A percentile compares a stretch with the other conserved stretches of the same genome.
These are phyloP conservation scores for Mythimna lalbum DNA, from an alignment of 2,888 invertebrate genomes.

Conservation along the genomic window DNA sequence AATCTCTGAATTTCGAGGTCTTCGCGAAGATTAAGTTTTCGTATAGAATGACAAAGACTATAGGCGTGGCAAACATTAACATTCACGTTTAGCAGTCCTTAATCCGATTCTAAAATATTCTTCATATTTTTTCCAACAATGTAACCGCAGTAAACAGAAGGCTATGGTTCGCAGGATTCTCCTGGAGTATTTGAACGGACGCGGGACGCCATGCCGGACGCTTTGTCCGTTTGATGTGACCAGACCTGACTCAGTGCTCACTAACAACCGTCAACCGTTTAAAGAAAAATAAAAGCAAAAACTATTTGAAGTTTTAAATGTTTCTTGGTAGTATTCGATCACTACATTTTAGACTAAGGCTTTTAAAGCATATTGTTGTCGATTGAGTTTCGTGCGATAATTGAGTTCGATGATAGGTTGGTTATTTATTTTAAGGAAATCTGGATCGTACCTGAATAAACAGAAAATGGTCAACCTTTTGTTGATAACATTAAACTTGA, in stretches of 20 bases:
- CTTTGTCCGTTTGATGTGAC: conserved; percentile 36
- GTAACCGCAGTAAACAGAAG: conserved; percentile 31
- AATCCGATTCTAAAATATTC: conserved; percentile 9
- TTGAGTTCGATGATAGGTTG: no score
- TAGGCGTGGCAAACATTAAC: not conserved
- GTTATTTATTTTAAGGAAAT: not conserved
- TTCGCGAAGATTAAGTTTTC: not conserved
- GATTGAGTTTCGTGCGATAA: not conserved
- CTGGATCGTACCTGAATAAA: not conserved
- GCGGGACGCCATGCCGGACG: conserved; percentile 37
- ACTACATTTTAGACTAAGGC: not conserved
- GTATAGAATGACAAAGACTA: no score
- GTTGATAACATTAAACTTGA: conserved; percentile 7
- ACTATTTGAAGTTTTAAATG: not conserved
- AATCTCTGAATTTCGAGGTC: not conserved
- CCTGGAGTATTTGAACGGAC: conserved; percentile 38
- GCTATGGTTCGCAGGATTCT: conserved; percentile 39
- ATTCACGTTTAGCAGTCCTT: not conserved
- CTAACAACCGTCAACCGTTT: not conserved
- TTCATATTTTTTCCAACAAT: conserved; percentile 18
- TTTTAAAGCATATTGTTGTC: not conserved
- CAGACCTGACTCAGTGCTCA: conserved; percentile 17
- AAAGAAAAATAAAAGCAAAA: conserved; percentile 10
- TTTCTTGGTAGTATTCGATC: conserved; percentile 6
- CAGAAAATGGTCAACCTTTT: conserved; percentile 2